Percentiles rank a stretch among this genome's conserved stretches.
Evolutionary conservation across 1,140 invertebrate genomes (phyloP).

Genomic region (Drosophila arizonae): DNA sequence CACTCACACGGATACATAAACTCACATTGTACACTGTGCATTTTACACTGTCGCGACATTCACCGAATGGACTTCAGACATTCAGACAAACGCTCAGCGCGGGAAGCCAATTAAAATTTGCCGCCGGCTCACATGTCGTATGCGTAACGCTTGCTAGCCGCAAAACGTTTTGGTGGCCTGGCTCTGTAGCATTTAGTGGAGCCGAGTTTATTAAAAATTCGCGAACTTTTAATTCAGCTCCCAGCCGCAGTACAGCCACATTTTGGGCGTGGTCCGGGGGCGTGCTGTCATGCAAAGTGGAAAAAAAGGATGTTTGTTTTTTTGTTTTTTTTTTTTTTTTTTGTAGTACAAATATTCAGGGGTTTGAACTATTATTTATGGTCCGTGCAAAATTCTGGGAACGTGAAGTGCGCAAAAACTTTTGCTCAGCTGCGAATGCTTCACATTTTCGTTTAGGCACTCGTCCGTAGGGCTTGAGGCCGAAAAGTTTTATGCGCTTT

Average conservation of each 20-base stretch:
- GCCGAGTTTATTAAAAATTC: conserved; percentile 51
- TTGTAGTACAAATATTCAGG: conserved; percentile 5
- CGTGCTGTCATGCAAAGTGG: conserved; percentile 10
- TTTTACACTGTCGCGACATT: not conserved
- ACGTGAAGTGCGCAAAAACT: conserved; percentile 25
- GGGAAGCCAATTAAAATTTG: conserved; percentile 48
- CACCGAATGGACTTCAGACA: conserved; percentile 14
- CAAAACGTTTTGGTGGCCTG: conserved; percentile 40
- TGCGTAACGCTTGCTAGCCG: conserved; percentile 41
- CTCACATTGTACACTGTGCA: too few species aligned
- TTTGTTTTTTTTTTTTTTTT: conserved; percentile 11
- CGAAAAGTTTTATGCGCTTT: conserved; percentile 37
- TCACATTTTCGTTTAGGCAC: conserved; percentile 46
- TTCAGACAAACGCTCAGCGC: conserved; percentile 11
- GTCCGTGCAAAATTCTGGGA: conserved; percentile 15
- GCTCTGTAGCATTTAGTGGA: conserved; percentile 39
- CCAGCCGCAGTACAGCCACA: conserved; percentile 14
- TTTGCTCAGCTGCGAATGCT: conserved; percentile 36
- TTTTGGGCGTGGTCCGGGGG: conserved; percentile 25
- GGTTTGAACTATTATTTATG: conserved; percentile 40
- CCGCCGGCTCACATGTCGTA: conserved; percentile 37
- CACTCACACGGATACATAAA: not conserved
- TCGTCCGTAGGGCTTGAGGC: conserved; percentile 17
- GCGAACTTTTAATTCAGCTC: conserved; percentile 51
- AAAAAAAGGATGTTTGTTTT: conserved; percentile 22